These are phyloP conservation scores for Caenorhabditis angaria DNA, from an alignment of 2,888 invertebrate species.

Conservation along the genomic window DNA sequence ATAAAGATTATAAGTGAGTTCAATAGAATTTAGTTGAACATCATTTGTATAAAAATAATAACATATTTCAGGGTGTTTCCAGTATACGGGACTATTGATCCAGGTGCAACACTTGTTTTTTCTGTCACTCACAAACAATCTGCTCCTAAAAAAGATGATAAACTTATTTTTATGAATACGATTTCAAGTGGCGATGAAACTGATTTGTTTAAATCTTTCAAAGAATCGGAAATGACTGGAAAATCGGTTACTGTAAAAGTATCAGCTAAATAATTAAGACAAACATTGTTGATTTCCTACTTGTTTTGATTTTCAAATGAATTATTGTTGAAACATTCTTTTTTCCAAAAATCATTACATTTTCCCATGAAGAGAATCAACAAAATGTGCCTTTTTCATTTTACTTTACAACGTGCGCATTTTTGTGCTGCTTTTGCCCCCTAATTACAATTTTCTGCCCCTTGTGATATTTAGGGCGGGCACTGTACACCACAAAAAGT, in stretches of 20 bases:
- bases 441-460: too few relatives aligned
- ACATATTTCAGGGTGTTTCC: background rate
- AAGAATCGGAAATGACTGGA: conserved; percentile 14
- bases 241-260: conserved; percentile 19
- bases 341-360: too few relatives aligned
- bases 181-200: conserved; percentile 14
- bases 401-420: too few relatives aligned
- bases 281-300: too few relatives aligned
- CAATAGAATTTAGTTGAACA: background rate
- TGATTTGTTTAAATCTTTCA: conserved; percentile 25
- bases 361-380: too few relatives aligned
- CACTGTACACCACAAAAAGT: too few relatives aligned
- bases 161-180: conserved; percentile 12
- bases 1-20: background rate
- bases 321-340: too few relatives aligned
- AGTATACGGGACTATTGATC: background rate
- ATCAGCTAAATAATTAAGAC: conserved; percentile 16
- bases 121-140: background rate
- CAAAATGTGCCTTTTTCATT: too few relatives aligned
- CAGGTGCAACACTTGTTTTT: background rate
- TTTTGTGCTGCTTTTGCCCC: too few relatives aligned
- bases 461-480: too few relatives aligned
- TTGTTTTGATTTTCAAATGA: too few relatives aligned
- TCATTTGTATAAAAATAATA: too few relatives aligned
- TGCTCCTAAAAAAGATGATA: background rate